Evolutionary conservation across 2,113 vertebrate species (phyloP).

Genomic region (Sylvilagus bachmani): DNA sequence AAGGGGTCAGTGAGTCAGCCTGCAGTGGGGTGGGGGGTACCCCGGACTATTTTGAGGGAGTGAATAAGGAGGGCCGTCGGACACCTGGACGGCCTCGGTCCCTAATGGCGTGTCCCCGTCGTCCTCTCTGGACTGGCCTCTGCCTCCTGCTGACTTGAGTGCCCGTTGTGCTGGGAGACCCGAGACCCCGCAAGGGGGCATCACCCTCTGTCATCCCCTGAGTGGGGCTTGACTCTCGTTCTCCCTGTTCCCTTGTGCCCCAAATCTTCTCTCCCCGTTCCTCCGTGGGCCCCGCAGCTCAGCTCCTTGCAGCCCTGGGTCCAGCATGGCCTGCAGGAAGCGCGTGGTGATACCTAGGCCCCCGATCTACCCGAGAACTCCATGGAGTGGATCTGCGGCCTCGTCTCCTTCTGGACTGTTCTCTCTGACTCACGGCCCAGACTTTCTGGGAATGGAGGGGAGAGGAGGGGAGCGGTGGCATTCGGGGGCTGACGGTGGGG

Average conservation of each 20-base stretch:
- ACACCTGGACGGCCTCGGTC: background rate
- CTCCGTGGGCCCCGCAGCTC: rapidly evolving
- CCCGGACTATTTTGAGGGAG: slow-evolving; percentile 60
- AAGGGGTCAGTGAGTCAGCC: slow-evolving; percentile 67
- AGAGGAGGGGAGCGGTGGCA: background rate
- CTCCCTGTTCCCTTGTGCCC: background rate
- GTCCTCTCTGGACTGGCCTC: background rate
- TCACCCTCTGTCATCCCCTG: background rate
- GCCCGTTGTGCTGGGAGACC: rapidly evolving
- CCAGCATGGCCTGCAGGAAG: background rate
- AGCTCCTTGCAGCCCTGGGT: too few species aligned
- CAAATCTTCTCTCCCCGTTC: background rate
- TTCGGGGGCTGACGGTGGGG: slow-evolving; percentile 37
- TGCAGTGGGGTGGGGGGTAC: background rate
- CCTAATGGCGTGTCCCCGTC: background rate
- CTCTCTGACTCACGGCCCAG: slow-evolving; percentile 76
- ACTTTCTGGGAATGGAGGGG: slow-evolving; percentile 39
- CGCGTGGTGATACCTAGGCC: background rate
- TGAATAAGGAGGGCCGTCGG: slow-evolving; percentile 56
- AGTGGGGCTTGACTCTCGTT: background rate
- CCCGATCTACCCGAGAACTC: background rate
- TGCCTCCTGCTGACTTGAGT: background rate
- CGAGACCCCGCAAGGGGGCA: background rate
- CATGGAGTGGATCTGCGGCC: background rate
- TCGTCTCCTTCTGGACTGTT: slow-evolving; percentile 23